Base-by-base conservation (phyloP, 2,888 invertebrate genomes). In the Yponomeuta malinellus region DNA sequence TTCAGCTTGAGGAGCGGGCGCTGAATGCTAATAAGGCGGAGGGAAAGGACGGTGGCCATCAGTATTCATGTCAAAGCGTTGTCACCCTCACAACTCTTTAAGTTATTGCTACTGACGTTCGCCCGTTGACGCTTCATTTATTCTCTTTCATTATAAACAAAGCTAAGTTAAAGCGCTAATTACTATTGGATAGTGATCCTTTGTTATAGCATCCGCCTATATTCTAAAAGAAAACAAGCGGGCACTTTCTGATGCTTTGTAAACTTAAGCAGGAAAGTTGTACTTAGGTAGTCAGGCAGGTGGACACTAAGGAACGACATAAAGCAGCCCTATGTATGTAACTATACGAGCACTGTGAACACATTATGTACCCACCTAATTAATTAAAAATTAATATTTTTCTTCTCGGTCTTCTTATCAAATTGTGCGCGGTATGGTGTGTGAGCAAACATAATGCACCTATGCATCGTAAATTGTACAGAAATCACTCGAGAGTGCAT, bases 21-120 rank as follows among this genome's bases (percentile, higher is more conserved):
- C 82, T 86, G 90, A 90, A 90, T 91, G 89, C 84, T 89, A 91
- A 90, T 90, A 83, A 85, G 82, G 81, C 80, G 83, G 83, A 82
- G 84, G 83, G 82, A 80, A 79, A 80, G 84, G 81, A 78, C 84
- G 79, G 73, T 83, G 83, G 84, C 87, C 86, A 88, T 89, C 87
- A 86, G 86, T 86, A 89, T 89, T 88, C 87, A 85, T 83, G 85
- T 83, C 86, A 83, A 84, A 85, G 83, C 82, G 81, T 83, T 81
- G 82, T 81, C 82, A 80, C 79, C 80, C 80, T 79, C 76, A 76
- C 82, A 84, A 86, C 82, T 84, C 83, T 86, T 85, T 85, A 68
- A 52, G 52, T 68, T 68, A 68, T 68, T 68, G 68, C 31, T 82
- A 83, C 80, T 80, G 74, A 73, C 72, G 73, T 72, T 72, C 72